Percentiles rank a stretch among this genome's conserved stretches.
These are phyloP conservation scores for Hypothenemus hampei DNA, from an alignment of 1,140 invertebrate genomes.

Conservation along the genomic window DNA sequence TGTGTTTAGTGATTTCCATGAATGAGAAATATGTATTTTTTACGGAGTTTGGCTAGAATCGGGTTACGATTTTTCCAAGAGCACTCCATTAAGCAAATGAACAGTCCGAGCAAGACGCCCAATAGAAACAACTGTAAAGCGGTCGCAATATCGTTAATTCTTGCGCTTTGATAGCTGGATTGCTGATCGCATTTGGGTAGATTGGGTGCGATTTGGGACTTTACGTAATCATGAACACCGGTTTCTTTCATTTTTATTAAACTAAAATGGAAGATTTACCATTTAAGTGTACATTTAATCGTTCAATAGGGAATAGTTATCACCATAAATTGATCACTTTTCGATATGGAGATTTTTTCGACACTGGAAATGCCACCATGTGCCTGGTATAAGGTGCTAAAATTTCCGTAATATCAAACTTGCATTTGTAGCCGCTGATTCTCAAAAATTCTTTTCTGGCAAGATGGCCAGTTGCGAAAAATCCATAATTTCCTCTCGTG, in stretches of 20 bases:
- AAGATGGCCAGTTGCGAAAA: constrained; percentile 28
- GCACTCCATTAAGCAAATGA: constrained; percentile 21
- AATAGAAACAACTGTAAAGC: constrained; percentile 23
- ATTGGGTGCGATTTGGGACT: constrained; percentile 16
- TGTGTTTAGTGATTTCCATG: no score
- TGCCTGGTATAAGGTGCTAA: constrained; percentile 22
- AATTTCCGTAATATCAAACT: constrained; percentile 31
- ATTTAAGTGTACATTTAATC: background rate
- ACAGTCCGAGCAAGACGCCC: constrained; percentile 16
- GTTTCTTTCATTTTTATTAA: constrained; percentile 32
- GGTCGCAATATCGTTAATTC: constrained; percentile 27
- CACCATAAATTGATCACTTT: constrained; percentile 32
- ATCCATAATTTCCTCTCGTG: constrained; percentile 30
- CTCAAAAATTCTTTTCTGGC: constrained; percentile 27
- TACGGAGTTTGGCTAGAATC: background rate
- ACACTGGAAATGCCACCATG: constrained; percentile 27
- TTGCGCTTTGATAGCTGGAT: constrained; percentile 30
- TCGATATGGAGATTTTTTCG: constrained; percentile 27
- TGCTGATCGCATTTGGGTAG: constrained; percentile 22
- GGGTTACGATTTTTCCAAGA: constrained; percentile 21
- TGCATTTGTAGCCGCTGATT: constrained; percentile 32
- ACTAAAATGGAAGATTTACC: constrained; percentile 23
- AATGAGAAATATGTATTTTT: no score
- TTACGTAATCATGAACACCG: constrained; percentile 30
- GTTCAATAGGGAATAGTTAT: background rate